Conservation (phyloP, 2,113 vertebrate genomes). For the Aptenodytes patagonicus region DNA sequence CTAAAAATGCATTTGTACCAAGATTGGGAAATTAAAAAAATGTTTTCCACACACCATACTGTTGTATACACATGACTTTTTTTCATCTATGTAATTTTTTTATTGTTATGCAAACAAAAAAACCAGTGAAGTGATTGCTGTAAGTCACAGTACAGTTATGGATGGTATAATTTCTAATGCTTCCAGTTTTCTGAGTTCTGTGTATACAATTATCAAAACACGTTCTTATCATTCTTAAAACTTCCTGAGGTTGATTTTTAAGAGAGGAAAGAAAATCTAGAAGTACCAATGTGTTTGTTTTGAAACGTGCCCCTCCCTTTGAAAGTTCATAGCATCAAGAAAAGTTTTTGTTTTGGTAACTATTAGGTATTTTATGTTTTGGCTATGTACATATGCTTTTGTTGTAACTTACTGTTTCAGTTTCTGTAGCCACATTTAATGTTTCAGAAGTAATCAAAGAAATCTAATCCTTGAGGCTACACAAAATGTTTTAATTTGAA, state of each 20-base stretch:
- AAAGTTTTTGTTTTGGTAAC: background rate
- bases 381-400: background rate
- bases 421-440: background rate
- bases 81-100: background rate
- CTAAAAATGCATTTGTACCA: background rate
- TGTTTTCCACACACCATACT: background rate
- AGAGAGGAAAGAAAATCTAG: background rate
- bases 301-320: background rate
- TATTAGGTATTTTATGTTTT: background rate
- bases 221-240: background rate
- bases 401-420: background rate
- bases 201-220: background rate
- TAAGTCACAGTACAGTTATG: background rate
- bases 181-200: background rate
- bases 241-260: background rate
- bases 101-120: background rate
- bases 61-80: background rate
- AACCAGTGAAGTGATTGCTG: background rate
- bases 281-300: background rate
- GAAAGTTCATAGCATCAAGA: background rate
- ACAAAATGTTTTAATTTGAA: background rate
- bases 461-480: background rate
- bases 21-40: background rate
- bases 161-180: background rate
- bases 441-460: background rate